These are phyloP conservation scores for Lacanobia wlatinum DNA, from an alignment of 2,888 invertebrate species.

Conservation along the genomic window DNA sequence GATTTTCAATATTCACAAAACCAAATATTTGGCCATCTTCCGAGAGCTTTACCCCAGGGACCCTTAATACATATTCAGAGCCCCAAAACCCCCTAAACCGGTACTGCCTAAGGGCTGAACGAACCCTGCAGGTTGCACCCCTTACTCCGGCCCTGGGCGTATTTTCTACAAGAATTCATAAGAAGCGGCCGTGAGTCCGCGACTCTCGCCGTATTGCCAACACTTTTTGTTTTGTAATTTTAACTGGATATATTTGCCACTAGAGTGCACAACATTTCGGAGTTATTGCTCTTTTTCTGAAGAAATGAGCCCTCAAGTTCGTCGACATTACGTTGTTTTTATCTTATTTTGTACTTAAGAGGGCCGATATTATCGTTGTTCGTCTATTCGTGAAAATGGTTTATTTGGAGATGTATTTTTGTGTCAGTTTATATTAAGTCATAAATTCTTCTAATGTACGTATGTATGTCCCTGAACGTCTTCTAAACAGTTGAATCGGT, in stretches of 20 bases:
- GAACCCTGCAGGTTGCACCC: slow-evolving; percentile 4
- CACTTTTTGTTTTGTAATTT: slow-evolving; percentile 69
- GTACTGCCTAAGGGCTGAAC: slow-evolving; percentile 13
- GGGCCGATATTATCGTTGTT: slow-evolving; percentile 29
- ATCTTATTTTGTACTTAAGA: slow-evolving; percentile 38
- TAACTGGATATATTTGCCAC: slow-evolving; percentile 68
- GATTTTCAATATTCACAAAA: background rate
- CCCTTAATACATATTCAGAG: slow-evolving; percentile 15
- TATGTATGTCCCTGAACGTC: too few relatives aligned
- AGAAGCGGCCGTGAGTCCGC: slow-evolving; percentile 56
- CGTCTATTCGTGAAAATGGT: slow-evolving; percentile 25
- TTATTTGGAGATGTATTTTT: slow-evolving; percentile 6
- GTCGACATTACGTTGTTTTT: slow-evolving; percentile 48
- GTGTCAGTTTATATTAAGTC: background rate
- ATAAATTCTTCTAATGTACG: too few relatives aligned
- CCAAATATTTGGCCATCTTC: background rate
- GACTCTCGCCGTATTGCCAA: slow-evolving; percentile 57
- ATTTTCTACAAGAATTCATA: slow-evolving; percentile 68
- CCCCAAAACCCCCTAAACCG: slow-evolving; percentile 11
- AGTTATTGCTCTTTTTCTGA: slow-evolving; percentile 61
- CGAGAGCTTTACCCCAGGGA: background rate
- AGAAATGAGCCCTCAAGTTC: slow-evolving; percentile 54
- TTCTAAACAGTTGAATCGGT: too few relatives aligned
- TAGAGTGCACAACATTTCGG: slow-evolving; percentile 57
- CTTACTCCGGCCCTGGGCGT: slow-evolving; percentile 49